Conservation (phyloP, 2,888 invertebrate genomes). For the Idaea biselata region DNA sequence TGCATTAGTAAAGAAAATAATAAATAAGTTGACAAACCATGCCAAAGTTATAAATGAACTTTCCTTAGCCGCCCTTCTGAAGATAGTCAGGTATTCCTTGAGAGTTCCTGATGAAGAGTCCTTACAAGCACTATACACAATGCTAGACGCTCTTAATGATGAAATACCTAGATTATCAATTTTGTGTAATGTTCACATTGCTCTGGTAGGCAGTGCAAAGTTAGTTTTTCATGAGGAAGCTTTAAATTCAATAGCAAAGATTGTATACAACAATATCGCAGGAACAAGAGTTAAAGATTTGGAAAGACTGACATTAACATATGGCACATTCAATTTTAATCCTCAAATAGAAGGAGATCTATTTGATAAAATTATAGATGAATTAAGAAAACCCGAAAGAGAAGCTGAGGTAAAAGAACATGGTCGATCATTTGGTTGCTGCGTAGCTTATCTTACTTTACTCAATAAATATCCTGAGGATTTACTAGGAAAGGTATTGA, state of each 20-base stretch:
- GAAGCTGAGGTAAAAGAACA: conserved; percentile 78
- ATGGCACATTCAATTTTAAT: conserved; percentile 81
- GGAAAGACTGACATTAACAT: conserved; percentile 84
- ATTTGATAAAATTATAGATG: conserved; percentile 60
- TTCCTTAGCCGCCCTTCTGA: conserved; percentile 83
- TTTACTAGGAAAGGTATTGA: conserved; percentile 80
- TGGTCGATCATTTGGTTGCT: conserved; percentile 81
- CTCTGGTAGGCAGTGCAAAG: conserved; percentile 80
- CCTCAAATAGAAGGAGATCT: conserved; percentile 67
- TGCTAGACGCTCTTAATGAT: conserved; percentile 76
- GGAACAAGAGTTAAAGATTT: conserved; percentile 85
- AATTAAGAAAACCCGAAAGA: conserved; percentile 77
- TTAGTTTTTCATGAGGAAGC: conserved; percentile 59
- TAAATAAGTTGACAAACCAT: conserved; percentile 73
- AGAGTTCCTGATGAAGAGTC: conserved; percentile 62
- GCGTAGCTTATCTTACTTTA: conserved; percentile 82
- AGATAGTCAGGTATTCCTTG: conserved; percentile 82
- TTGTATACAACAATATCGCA: conserved; percentile 69
- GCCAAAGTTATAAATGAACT: conserved; percentile 82
- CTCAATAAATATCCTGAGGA: conserved; percentile 80
- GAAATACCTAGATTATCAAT: conserved; percentile 82
- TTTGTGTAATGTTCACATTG: conserved; percentile 83
- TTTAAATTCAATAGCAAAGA: conserved; percentile 69
- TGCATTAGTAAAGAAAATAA: conserved; percentile 71
- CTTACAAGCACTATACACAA: conserved; percentile 49